Percentiles rank a stretch among this genome's conserved stretches.
Conservation (phyloP, 2,113 vertebrate species). For the Heterocephalus glaber region DNA sequence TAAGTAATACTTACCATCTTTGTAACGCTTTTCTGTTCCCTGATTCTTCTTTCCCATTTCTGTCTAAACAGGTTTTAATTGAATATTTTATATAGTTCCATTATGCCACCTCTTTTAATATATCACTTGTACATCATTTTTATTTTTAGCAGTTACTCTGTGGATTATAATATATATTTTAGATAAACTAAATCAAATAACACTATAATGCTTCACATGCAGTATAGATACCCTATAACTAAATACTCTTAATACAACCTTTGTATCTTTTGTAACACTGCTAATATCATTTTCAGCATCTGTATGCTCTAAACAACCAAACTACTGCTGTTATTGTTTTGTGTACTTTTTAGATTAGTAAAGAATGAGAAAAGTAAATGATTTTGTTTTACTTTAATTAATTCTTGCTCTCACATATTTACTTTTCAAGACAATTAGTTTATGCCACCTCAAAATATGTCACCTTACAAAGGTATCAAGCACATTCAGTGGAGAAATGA, state of each 20-base stretch:
- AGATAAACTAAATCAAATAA: background rate
- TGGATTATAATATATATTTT: background rate
- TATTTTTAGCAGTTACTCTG: background rate
- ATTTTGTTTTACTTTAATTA: background rate
- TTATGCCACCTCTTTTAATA: background rate
- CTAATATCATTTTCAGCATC: background rate
- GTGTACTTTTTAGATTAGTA: background rate
- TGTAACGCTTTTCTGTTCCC: background rate
- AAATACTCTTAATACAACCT: background rate
- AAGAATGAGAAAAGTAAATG: conserved; percentile 1
- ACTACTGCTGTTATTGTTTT: background rate
- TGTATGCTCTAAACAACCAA: background rate
- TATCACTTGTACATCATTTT: background rate
- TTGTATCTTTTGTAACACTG: background rate
- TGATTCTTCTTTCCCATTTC: background rate
- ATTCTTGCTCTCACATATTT: background rate
- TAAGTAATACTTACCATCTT: background rate
- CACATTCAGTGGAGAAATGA: background rate
- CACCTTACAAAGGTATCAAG: background rate
- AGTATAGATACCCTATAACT: background rate
- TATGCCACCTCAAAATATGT: background rate
- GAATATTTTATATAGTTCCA: background rate
- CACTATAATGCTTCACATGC: background rate
- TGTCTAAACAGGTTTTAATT: background rate
- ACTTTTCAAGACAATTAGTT: background rate